Base-by-base conservation (phyloP, 2,113 vertebrate species). In the Chaetodon trifascialis region DNA sequence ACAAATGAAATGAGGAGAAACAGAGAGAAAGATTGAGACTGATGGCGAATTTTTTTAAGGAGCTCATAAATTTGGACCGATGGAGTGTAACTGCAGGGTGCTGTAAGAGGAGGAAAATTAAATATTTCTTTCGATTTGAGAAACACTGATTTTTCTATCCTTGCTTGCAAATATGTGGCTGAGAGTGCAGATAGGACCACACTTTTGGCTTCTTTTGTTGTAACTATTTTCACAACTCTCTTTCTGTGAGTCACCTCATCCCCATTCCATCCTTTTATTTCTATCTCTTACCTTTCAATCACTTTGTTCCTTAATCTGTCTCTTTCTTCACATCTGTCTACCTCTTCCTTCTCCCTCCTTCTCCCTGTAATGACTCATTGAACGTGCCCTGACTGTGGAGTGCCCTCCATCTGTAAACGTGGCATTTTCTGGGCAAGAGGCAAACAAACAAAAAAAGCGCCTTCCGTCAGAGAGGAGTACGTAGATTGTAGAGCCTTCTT, bases 11-110 rank as follows among this genome's bases (percentile, higher is more conserved):
- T 8, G 16, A 55, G 19, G 44, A 40, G 72, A 88, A 76, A 80
- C 6, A 46, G 76, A 51, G 34, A 69, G 67, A 72, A 15, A 68
- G 75, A 80, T 42, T 73, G 60, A 81, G 73, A 85, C 58, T 71
- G 44, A 82, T 81, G 75, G 67, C 49, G 36, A 5, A 25, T 78
- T 46, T 72, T 70, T 65, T 73, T 54, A 69, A 63, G 52, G 73
- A 78, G 86, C 74, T 89, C 78, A 88, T 91, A 90, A 85, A 85
- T 86, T 85, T 80, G 60, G 54, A 81, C 52, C 70, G 78, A 92
- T 80, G 23, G 71, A 86, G 78, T 86, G 64, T 77, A 83, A 80
- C 62, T 76, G 66, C 79, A 60, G 83, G 68, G 67, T 87, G 68
- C 36, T 76, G 44, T 54, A 67, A 66, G 52, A 78, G 15, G 75